Base-by-base conservation (phyloP, 1,140 invertebrate species). In the Nephila pilipes region DNA sequence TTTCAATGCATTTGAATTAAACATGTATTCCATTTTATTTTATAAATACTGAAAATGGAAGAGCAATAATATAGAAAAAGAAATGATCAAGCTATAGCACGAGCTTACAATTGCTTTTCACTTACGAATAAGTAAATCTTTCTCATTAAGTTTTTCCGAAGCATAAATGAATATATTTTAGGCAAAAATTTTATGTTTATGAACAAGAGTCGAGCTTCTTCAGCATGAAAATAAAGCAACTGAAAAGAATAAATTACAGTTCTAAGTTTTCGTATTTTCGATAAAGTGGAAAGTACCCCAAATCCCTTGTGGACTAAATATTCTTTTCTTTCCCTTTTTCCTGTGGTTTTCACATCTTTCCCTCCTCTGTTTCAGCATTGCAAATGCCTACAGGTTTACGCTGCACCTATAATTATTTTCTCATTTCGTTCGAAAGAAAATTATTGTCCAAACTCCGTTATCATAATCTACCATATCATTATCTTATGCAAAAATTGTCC, bases 391-490 rank as follows among this genome's bases (percentile, higher is more conserved):
- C 8, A 25, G 36, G 38, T 81, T 81, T 2, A 1, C 0, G 12
- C 18, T 10, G 80, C 36, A 54, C 46, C 38, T 55, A 12, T 81
- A 81, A 81, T 81, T 46, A 81, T 46, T 81, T 81, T 81, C 36
- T 81, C 38, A n/a, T 80, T 80, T 38, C 75, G 20, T 14, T 55
- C 20, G 46, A 55, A 55, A 81, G 46, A 54, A 81, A 55, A 81
- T 81, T 54, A 81, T 54, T 38, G 22, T 55, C 14, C 80, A 46
- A 4, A 22, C 46, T n/a, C 75, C 32, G 32, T 80, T 80, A 80
- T 80, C 75, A 80, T 80, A 80, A 80, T 80, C 75, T 80, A 80
- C 80, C 46, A 54, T 55, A 46, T 81, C 80, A 25, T 81, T 54
- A 55, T 81, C 22, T 81, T 14, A 55, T 54, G 80, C 38, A 81